Conservation (phyloP, 1,140 invertebrate species). For the Harlomillsia oculata region DNA sequence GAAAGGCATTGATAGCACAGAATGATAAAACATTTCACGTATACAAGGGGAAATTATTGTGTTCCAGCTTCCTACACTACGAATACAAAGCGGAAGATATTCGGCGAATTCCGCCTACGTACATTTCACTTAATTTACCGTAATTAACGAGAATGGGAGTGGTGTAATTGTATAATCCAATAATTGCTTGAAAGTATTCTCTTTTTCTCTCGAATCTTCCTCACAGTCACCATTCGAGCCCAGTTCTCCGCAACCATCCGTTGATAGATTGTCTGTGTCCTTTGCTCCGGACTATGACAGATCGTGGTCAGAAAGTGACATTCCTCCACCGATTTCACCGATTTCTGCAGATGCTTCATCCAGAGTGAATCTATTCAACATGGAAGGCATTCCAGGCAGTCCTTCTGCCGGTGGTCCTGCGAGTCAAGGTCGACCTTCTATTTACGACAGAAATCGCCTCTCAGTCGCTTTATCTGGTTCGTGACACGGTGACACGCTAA, state of each 20-base stretch:
- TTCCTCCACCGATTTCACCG: constrained; percentile 24
- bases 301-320: constrained; percentile 16
- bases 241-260: constrained; percentile 52
- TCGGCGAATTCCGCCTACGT: too few species aligned
- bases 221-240: constrained; percentile 39
- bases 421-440: neutral
- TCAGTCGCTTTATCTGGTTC: constrained; percentile 9
- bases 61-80: too few species aligned
- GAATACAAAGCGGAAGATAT: too few species aligned
- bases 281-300: constrained; percentile 47
- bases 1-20: too few species aligned
- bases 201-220: constrained; percentile 5
- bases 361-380: constrained; percentile 33
- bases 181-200: too few species aligned
- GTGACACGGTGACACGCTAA: constrained; percentile 5
- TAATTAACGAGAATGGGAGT: too few species aligned
- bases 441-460: constrained; percentile 7
- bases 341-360: constrained; percentile 38
- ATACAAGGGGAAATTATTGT: too few species aligned
- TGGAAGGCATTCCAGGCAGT: neutral
- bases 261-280: constrained; percentile 58
- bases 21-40: too few species aligned
- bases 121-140: too few species aligned
- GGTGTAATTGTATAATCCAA: too few species aligned
- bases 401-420: neutral